phyloP scores from a whole-genome alignment of 2,113 vertebrate species.

The Delphinapterus leucas region DNA sequence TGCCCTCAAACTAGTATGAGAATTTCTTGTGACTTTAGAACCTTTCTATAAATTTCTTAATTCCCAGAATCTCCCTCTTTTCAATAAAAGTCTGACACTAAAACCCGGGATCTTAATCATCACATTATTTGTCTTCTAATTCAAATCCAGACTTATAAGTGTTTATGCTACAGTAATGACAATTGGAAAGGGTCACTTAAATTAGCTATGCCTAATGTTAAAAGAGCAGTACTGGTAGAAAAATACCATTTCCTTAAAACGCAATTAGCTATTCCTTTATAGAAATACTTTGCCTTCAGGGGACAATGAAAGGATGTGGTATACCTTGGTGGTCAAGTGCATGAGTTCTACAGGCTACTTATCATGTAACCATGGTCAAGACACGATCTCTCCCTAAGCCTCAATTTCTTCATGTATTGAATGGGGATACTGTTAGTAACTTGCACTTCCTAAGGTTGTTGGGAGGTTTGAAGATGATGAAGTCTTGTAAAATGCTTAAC shows the following conservation, averaged over 20 bases:
- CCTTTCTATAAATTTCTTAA: not conserved
- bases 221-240: not conserved
- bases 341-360: not conserved
- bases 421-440: not conserved
- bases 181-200: not conserved
- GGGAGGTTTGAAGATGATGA: not conserved
- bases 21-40: not conserved
- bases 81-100: not conserved
- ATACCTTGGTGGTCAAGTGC: not conserved
- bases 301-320: not conserved
- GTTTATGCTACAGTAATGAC: not conserved
- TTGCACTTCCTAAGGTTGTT: not conserved
- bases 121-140: not conserved
- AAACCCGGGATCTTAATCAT: not conserved
- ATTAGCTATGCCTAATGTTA: not conserved
- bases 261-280: not conserved
- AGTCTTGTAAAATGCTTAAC: not conserved
- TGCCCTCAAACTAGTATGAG: not conserved
- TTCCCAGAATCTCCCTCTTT: not conserved
- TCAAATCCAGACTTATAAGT: not conserved
- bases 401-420: not conserved
- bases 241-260: not conserved
- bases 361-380: not conserved
- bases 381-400: not conserved
- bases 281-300: not conserved